These are phyloP conservation scores for Athrips mouffetella DNA, from an alignment of 2,888 invertebrate species.

Conservation along the genomic window DNA sequence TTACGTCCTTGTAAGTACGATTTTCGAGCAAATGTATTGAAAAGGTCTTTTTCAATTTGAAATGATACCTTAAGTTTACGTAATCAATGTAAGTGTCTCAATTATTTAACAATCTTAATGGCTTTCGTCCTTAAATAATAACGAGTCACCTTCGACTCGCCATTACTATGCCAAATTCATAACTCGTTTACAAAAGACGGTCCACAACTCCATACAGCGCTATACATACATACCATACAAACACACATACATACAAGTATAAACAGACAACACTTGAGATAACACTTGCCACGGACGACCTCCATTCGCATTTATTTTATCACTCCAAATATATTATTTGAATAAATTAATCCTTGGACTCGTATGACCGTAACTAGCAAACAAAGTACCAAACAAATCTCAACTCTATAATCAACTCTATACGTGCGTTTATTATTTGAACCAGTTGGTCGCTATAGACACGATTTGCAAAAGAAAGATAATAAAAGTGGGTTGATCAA, in stretches of 20 bases:
- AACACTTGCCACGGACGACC: constrained; percentile 44
- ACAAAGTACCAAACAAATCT: constrained; percentile 14
- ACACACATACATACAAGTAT: constrained; percentile 24
- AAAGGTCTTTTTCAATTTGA: too few species aligned
- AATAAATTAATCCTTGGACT: constrained; percentile 44
- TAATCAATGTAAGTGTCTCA: too few species aligned
- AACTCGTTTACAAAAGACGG: too few species aligned
- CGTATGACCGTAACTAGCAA: constrained; percentile 29
- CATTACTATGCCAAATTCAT: too few species aligned
- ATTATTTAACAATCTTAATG: too few species aligned
- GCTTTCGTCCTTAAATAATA: too few species aligned
- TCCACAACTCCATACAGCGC: not conserved
- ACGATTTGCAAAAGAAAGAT: constrained; percentile 66
- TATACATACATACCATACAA: not conserved
- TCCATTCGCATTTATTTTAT: constrained; percentile 62
- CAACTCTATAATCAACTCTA: not conserved
- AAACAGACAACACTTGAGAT: constrained; percentile 44
- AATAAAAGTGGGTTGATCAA: constrained; percentile 58
- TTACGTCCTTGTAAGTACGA: too few species aligned
- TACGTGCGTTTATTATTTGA: constrained; percentile 27
- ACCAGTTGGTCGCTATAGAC: constrained; percentile 30
- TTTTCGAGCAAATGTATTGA: too few species aligned
- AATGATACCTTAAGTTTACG: too few species aligned
- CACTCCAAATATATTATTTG: constrained; percentile 57
- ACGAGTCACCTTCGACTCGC: too few species aligned